Evolutionary conservation across 2,888 invertebrate species (phyloP).

Genomic region (Flexamia atlantica): DNA sequence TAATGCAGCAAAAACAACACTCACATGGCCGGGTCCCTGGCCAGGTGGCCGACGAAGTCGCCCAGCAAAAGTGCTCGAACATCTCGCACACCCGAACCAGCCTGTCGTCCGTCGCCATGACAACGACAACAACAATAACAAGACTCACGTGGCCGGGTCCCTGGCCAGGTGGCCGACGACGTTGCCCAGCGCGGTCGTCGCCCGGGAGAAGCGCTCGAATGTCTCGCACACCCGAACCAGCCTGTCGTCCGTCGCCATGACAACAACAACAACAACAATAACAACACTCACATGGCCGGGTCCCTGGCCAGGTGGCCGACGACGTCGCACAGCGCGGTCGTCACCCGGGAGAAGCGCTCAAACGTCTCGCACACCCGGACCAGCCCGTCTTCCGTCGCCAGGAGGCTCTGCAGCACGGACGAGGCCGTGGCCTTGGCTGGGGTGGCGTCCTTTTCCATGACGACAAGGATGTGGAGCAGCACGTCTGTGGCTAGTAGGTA

Average conservation of each 20-base stretch:
- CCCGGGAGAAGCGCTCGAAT: neutral
- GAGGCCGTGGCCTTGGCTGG: neutral
- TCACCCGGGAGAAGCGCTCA: neutral
- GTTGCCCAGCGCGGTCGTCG: neutral
- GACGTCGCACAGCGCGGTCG: neutral
- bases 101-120: neutral
- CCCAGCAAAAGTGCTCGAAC: neutral
- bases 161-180: neutral
- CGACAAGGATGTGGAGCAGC: neutral
- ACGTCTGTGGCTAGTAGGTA: neutral
- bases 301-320: neutral
- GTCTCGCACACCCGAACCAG: neutral
- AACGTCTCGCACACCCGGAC: neutral
- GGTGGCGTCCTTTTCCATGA: neutral
- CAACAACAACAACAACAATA: too few relatives aligned
- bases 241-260: neutral
- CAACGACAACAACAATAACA: too few relatives aligned
- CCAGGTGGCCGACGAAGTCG: neutral
- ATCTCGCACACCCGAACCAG: neutral
- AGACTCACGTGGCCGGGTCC: neutral
- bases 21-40: neutral
- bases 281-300: too few relatives aligned
- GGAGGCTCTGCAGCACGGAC: neutral
- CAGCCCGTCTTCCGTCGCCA: slow-evolving; percentile 1
- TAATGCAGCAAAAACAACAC: too few relatives aligned